These are phyloP conservation scores for Pelodiscus sinensis DNA, from an alignment of 2,113 vertebrate species.

Conservation along the genomic window DNA sequence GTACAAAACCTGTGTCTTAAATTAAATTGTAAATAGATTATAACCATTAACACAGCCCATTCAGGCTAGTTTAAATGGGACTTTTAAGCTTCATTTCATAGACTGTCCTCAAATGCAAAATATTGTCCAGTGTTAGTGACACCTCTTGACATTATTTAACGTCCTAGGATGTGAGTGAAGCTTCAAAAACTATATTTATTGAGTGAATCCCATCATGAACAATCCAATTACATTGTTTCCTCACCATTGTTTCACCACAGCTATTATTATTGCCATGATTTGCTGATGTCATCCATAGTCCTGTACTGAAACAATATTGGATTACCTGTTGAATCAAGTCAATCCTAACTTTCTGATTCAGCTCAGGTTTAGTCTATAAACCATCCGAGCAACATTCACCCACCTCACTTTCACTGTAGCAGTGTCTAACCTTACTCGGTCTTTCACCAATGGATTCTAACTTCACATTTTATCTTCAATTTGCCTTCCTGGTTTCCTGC, in stretches of 20 bases:
- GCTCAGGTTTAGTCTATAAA: background rate
- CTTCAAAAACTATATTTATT: background rate
- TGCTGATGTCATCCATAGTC: rapidly evolving
- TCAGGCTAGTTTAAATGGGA: rapidly evolving
- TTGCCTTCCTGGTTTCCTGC: background rate
- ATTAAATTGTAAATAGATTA: background rate
- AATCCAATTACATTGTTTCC: background rate
- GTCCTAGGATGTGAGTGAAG: background rate
- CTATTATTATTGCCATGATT: rapidly evolving
- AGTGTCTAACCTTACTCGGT: background rate
- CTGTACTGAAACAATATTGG: rapidly evolving
- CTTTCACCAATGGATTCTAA: background rate
- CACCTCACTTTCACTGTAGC: background rate
- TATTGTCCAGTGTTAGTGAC: background rate
- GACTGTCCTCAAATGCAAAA: background rate
- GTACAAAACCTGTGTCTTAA: background rate
- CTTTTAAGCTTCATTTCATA: rapidly evolving
- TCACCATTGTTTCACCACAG: rapidly evolving
- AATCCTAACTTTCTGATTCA: background rate
- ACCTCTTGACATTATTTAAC: background rate
- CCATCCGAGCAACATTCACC: background rate
- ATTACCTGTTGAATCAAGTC: background rate
- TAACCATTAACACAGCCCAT: background rate
- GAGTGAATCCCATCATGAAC: background rate
- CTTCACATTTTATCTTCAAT: background rate